These are phyloP conservation scores for Hyla sarda DNA, from an alignment of 2,113 vertebrate genomes.

Conservation along the genomic window DNA sequence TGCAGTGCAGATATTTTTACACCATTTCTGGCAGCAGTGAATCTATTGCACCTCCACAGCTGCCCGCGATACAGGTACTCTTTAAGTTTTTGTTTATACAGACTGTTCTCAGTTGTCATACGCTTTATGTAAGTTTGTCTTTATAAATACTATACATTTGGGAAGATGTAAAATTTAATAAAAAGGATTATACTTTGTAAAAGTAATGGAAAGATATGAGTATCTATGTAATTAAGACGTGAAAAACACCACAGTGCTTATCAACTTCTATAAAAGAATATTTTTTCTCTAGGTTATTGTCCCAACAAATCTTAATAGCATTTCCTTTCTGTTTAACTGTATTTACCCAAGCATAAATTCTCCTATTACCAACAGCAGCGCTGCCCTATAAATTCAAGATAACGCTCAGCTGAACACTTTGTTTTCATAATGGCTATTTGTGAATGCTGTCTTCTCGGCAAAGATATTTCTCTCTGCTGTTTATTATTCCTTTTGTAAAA, in stretches of 20 bases:
- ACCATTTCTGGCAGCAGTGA: no score
- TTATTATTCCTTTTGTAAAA: slow-evolving; percentile 27
- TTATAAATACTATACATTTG: slow-evolving; percentile 20
- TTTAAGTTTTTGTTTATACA: no score
- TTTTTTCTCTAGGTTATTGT: slow-evolving; percentile 47
- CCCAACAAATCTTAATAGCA: slow-evolving; percentile 50
- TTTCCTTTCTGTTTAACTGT: slow-evolving; percentile 50
- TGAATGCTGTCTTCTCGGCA: slow-evolving; percentile 31
- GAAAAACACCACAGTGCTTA: slow-evolving; percentile 36
- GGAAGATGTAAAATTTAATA: slow-evolving; percentile 25
- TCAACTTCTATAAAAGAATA: slow-evolving; percentile 31
- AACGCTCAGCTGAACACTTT: slow-evolving; percentile 56
- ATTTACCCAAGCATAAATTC: slow-evolving; percentile 59
- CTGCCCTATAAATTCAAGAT: slow-evolving; percentile 59
- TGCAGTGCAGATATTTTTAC: no score
- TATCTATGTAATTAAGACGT: slow-evolving; percentile 55
- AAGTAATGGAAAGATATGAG: slow-evolving; percentile 45
- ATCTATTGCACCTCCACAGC: no score
- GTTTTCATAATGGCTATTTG: slow-evolving; percentile 58
- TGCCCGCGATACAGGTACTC: no score
- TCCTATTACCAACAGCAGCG: slow-evolving; percentile 56
- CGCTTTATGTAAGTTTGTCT: not conserved
- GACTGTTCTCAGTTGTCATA: not conserved
- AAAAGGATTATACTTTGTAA: slow-evolving; percentile 44
- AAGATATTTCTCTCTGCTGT: slow-evolving; percentile 34